These are phyloP conservation scores for Amphibalanus amphitrite DNA, from an alignment of 1,140 invertebrate species.

Conservation along the genomic window DNA sequence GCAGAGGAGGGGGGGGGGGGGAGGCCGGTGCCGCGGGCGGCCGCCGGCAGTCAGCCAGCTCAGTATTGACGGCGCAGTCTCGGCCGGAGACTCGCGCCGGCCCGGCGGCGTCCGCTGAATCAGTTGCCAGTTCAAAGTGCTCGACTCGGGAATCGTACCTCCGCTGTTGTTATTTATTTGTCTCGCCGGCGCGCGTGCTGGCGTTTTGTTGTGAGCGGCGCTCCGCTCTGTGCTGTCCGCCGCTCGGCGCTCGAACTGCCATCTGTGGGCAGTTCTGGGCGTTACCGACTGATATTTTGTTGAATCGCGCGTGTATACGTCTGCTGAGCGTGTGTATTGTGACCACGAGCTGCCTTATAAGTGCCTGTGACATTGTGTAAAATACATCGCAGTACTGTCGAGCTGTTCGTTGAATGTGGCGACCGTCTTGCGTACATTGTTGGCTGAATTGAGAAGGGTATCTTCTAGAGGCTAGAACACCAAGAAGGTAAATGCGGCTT, in stretches of 20 bases:
- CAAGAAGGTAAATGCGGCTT: too few relatives aligned
- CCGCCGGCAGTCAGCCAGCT: not conserved
- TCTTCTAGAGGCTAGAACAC: too few relatives aligned
- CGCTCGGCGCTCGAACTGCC: not conserved
- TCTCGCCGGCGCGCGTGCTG: not conserved
- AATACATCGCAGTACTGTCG: too few relatives aligned
- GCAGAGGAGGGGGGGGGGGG: too few relatives aligned
- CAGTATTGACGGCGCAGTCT: not conserved
- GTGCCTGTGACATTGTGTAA: not conserved
- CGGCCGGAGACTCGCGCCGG: too few relatives aligned
- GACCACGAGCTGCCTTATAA: not conserved
- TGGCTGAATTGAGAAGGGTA: too few relatives aligned
- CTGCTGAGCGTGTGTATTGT: not conserved
- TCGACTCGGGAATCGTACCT: not conserved
- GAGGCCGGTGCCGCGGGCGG: too few relatives aligned
- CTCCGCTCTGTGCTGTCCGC: not conserved
- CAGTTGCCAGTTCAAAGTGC: not conserved
- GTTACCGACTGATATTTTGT: conserved; percentile 10
- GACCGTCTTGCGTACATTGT: too few relatives aligned
- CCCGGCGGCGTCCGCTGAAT: too few relatives aligned
- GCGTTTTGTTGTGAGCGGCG: too few relatives aligned
- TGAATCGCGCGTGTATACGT: not conserved
- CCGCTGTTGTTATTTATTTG: not conserved
- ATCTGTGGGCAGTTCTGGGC: not conserved
- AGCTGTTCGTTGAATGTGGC: too few relatives aligned